Base-by-base conservation (phyloP, 2,888 invertebrate species). In the Meliscaeva auricollis region DNA sequence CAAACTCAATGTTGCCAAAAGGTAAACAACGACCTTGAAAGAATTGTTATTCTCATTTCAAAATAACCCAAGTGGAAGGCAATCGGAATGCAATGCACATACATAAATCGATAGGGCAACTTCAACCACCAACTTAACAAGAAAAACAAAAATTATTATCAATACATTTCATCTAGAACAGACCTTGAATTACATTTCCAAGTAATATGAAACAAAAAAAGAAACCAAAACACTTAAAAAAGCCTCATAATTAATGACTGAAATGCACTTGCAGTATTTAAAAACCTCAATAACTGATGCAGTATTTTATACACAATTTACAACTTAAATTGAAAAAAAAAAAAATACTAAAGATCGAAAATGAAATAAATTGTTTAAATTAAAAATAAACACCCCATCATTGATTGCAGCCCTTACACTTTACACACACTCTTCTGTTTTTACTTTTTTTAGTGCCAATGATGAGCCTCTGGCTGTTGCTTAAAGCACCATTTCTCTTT, bases 331-430 rank as follows among this genome's bases (percentile, higher is more conserved):
- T n/a, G 32, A 50, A 2, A 56, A 66, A 35, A 15, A 52, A 38
- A 48, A 46, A 32, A 60, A 60, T 32, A 60, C n/a, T 0, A 11
- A 46, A 46, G 2, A 62, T 11, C 15, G 13, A 35, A 58, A 38
- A 38, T 38, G 6, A 15, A 50, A 50, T 46, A 74, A 50, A 74
- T 46, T 60, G 60, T 17, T 52, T 54, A 26, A 80, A 80, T 62
- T 81, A 75, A 75, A 81, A 81, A 70, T 81, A 81, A 69, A 70
- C 80, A 81, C 48, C 56, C 74, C 60, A 74, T 58, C 60, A 74
- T 58, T 22, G 9, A 20, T 30, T 35, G 26, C 60, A 60, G 41
- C 69, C 54, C 62, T 70, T 50, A 48, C 3, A 17, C n/a, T n/a
- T 15, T 11, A 6, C 26, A 26, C 26, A 26, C 26, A 26, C 26